Base-by-base conservation (phyloP, 1,140 invertebrate genomes). In the Eurosta solidaginis region DNA sequence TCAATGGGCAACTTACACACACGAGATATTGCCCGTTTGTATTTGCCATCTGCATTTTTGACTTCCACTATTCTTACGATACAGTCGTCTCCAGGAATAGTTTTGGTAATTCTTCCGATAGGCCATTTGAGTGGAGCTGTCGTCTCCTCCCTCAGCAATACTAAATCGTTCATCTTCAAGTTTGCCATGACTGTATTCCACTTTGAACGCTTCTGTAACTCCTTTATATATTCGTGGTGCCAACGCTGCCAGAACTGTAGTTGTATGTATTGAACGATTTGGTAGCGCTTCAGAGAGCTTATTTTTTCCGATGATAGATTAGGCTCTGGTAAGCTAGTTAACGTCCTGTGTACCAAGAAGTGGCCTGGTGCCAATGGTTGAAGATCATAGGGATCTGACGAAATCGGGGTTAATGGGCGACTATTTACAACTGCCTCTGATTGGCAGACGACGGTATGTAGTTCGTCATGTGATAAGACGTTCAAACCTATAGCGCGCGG, bases 301-400 rank as follows among this genome's bases (percentile, higher is more conserved):
- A 42, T 20, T 6, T 20, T 74, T 3, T 6, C 20, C 1, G 6
- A 14, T 44, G 20, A 3, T 25, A 44, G 6, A n/a, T 33, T 29
- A 25, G 33, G 33, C 25, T 74, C 22, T 14, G 25, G 25, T 3
- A 36, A 1, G 4, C 27, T 44, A 36, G 68, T 74, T 44, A 74
- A 20, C 9, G 40, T 33, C 12, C 2, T 14, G 36, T 81, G 80
- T 40, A 82, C 82, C 9, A 84, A 47, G 52, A 86, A 85, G 27
- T 77, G 77, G 5, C 29, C 54, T 45, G 77, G 40, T 27, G 82
- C 83, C 17, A 85, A 63, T 54, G 77, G 9, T 9, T 76, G 49
- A 45, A 74, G 7, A 40, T 82, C 79, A n/a, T 78, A 52, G 10
- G 78, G 78, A 80, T 84, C 80, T 12, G 52, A 27, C 7, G 68